Evolutionary conservation across 2,797 vertebrate species (phyloP).

Genomic region (Picus viridis): DNA sequence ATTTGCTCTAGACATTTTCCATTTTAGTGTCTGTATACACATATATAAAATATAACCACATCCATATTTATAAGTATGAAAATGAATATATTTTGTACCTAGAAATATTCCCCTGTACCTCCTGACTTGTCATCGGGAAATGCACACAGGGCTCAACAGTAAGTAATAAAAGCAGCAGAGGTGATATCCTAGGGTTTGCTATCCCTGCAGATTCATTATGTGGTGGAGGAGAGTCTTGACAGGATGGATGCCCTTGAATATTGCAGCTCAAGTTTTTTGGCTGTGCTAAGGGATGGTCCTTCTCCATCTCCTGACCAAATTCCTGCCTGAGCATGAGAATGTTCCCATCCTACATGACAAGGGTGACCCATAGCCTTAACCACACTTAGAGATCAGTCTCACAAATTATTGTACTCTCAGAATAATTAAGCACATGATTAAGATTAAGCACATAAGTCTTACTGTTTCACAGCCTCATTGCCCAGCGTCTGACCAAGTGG

Average conservation of each 20-base stretch:
- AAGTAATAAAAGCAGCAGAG: constrained; percentile 40
- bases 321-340: not conserved
- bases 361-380: not conserved
- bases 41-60: constrained; percentile 69
- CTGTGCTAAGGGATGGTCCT: not conserved
- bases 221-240: not conserved
- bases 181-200: constrained; percentile 13
- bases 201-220: not conserved
- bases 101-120: constrained; percentile 46
- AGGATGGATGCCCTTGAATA: not conserved
- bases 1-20: constrained; percentile 59
- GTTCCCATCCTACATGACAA: not conserved
- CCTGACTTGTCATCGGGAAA: constrained; percentile 60
- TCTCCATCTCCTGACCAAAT: not conserved
- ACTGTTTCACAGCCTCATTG: not conserved
- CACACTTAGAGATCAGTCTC: not conserved
- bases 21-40: constrained; percentile 60
- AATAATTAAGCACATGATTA: not conserved
- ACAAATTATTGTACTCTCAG: not conserved
- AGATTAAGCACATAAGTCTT: not conserved
- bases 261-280: not conserved
- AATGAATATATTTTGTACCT: constrained; percentile 63
- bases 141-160: not conserved
- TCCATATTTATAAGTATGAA: constrained; percentile 71
- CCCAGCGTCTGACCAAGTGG: not conserved